Percentiles rank a stretch among this genome's conserved stretches.
Evolutionary conservation across 2,113 vertebrate species (phyloP).

Genomic region (Sapayoa aenigma): DNA sequence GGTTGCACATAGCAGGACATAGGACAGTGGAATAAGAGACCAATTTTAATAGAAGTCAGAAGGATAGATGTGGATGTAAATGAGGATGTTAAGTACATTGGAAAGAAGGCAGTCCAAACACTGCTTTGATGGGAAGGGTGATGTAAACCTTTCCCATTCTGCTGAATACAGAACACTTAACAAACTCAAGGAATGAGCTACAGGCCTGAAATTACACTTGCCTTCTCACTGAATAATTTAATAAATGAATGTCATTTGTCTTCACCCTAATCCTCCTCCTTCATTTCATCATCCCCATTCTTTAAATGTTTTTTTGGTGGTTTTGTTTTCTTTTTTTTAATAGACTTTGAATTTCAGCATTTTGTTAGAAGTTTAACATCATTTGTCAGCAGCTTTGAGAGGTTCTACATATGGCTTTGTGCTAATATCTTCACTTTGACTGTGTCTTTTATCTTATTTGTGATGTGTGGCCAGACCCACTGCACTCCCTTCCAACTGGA

Average conservation of each 20-base stretch:
- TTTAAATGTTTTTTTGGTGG: not conserved
- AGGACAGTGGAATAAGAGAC: not conserved
- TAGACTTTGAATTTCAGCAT: not conserved
- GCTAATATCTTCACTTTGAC: not conserved
- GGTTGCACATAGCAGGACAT: not conserved
- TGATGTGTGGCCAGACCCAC: not conserved
- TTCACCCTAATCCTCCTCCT: fast-evolving
- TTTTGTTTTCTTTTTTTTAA: not conserved
- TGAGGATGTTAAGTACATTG: not conserved
- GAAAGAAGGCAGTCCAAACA: not conserved
- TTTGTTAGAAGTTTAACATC: constrained; percentile 1
- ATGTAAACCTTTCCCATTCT: not conserved
- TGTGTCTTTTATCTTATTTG: constrained; percentile 27
- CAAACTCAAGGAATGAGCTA: not conserved
- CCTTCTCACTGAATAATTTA: not conserved
- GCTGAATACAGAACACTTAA: not conserved
- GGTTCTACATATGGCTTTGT: not conserved
- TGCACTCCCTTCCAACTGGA: not conserved
- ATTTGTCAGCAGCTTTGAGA: constrained; percentile 22
- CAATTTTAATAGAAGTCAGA: not conserved
- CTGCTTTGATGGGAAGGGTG: not conserved
- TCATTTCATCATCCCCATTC: not conserved
- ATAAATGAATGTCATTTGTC: not conserved
- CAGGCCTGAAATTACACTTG: not conserved
- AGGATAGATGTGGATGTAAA: not conserved